These are phyloP conservation scores for Parthenolecanium corni DNA, from an alignment of 2,888 invertebrate genomes.

Conservation along the genomic window DNA sequence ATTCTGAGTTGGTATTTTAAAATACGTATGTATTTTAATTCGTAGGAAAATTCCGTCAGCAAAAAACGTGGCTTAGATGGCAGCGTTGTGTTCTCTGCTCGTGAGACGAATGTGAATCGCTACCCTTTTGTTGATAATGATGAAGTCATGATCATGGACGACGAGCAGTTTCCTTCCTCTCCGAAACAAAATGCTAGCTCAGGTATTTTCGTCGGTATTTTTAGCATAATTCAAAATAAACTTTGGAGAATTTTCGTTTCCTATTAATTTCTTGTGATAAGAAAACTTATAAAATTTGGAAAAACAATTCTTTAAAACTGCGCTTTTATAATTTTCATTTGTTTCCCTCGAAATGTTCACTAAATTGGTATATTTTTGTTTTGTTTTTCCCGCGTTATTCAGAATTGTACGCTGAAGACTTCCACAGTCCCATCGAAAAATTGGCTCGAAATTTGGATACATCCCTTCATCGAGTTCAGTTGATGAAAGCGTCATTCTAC, in stretches of 20 bases:
- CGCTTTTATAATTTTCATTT: too few relatives aligned
- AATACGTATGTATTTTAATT: background rate
- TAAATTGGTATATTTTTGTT: background rate
- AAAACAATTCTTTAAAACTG: too few relatives aligned
- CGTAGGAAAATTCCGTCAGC: background rate
- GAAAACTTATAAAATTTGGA: too few relatives aligned
- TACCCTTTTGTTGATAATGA: constrained; percentile 27
- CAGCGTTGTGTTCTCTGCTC: background rate
- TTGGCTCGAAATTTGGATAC: constrained; percentile 1
- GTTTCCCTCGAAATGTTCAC: too few relatives aligned
- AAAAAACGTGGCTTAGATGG: constrained; percentile 21
- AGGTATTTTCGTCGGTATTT: background rate
- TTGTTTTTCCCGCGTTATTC: background rate
- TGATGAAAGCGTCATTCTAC: constrained; percentile 75
- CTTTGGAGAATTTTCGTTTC: background rate
- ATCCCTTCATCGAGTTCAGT: constrained; percentile 51
- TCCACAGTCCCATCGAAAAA: constrained; percentile 13
- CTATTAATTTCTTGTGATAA: background rate
- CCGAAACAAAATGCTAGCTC: background rate
- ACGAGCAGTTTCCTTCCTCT: constrained; percentile 5
- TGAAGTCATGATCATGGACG: constrained; percentile 11
- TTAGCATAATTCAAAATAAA: background rate
- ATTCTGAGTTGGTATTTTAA: background rate
- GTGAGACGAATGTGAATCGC: constrained; percentile 25
- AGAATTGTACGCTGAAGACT: background rate